Percentiles rank a stretch among this genome's conserved stretches.
phyloP scores from a whole-genome alignment of 2,888 invertebrate species.

The Tigriopus californicus region DNA sequence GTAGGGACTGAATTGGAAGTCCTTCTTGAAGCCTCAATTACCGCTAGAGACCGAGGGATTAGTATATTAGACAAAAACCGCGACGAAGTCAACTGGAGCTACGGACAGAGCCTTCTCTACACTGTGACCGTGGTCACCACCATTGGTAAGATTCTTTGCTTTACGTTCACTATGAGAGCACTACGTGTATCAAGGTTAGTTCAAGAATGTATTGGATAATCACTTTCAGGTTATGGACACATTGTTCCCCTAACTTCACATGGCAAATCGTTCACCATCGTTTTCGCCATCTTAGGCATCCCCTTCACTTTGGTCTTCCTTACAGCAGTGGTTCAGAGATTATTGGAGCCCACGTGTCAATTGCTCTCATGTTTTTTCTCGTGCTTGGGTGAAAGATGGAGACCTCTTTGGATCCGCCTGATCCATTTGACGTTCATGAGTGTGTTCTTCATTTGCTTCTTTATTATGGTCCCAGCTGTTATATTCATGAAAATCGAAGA shows the following conservation, averaged over 20 bases:
- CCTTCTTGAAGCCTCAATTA: neutral
- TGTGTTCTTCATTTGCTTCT: neutral
- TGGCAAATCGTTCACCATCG: neutral
- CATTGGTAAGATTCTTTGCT: slow-evolving; percentile 1
- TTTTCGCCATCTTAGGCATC: slow-evolving; percentile 6
- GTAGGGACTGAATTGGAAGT: neutral
- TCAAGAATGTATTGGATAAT: neutral
- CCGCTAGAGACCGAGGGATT: neutral
- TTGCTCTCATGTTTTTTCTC: neutral
- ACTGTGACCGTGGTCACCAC: slow-evolving; percentile 14
- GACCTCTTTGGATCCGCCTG: neutral
- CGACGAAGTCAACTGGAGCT: neutral
- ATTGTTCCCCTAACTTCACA: neutral
- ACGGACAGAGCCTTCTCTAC: slow-evolving; percentile 11
- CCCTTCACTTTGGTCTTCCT: slow-evolving; percentile 11
- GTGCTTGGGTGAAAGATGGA: neutral
- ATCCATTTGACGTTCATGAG: neutral
- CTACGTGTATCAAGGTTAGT: neutral
- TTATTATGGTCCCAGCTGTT: neutral
- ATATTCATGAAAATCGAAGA: slow-evolving; percentile 2
- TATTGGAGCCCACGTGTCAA: neutral
- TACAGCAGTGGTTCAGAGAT: neutral
- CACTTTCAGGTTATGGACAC: slow-evolving; percentile 15
- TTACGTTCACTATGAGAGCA: neutral
- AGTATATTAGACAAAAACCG: neutral